Percentiles rank a stretch among this genome's conserved stretches.
phyloP scores from a whole-genome alignment of 2,797 vertebrate genomes.

The Cyclura pinguis region DNA sequence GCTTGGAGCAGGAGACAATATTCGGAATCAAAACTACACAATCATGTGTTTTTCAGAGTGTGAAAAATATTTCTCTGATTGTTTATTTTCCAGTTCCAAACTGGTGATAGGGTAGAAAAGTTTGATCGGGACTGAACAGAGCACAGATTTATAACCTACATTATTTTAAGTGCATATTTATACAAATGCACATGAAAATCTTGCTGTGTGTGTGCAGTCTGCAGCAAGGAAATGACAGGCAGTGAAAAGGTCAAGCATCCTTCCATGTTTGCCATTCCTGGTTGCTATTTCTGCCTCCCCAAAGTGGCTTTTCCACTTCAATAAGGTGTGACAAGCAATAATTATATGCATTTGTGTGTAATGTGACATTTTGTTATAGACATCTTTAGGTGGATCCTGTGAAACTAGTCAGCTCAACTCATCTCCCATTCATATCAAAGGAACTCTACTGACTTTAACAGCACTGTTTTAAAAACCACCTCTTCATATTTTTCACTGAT shows the following conservation, averaged over 20 bases:
- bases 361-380: not conserved
- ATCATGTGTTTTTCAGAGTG: not conserved
- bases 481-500: not conserved
- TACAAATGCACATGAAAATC: not conserved
- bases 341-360: not conserved
- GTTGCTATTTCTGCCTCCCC: not conserved
- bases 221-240: not conserved
- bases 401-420: not conserved
- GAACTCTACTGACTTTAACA: not conserved
- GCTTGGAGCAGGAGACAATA: not conserved
- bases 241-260: not conserved
- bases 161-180: not conserved
- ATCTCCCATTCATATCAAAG: not conserved
- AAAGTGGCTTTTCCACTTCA: not conserved
- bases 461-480: not conserved
- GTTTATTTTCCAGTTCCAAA: not conserved
- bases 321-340: not conserved
- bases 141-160: too few relatives aligned
- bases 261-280: not conserved
- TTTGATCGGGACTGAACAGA: not conserved
- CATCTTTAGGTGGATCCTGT: too few relatives aligned
- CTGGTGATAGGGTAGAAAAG: not conserved
- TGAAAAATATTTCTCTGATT: not conserved
- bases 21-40: not conserved
- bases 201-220: not conserved